These are phyloP conservation scores for Epinephelus lanceolatus DNA, from an alignment of 2,113 vertebrate genomes.

Conservation along the genomic window DNA sequence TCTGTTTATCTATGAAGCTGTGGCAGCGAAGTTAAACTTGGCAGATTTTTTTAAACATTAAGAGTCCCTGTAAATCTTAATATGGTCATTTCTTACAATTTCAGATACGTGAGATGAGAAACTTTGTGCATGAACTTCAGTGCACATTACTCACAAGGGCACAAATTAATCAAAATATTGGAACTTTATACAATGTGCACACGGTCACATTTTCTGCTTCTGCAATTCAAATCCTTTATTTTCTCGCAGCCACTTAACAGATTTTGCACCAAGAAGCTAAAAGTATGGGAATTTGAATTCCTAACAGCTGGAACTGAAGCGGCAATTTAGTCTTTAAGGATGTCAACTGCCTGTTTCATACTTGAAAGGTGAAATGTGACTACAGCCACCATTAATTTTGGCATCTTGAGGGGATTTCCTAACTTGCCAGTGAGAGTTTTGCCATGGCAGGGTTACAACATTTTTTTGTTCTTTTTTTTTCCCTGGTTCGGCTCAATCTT, in stretches of 20 bases:
- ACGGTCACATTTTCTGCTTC: background rate
- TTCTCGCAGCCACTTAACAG: background rate
- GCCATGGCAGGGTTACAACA: slow-evolving; percentile 89
- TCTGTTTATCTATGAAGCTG: background rate
- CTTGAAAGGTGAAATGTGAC: background rate
- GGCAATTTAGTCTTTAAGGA: slow-evolving; percentile 16
- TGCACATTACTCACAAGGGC: background rate
- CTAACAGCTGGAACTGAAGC: background rate
- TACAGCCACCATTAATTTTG: too few relatives aligned
- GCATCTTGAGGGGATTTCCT: background rate
- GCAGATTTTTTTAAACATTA: too few relatives aligned
- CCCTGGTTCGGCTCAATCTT: slow-evolving; percentile 12
- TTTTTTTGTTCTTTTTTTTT: slow-evolving; percentile 41
- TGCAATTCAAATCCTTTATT: background rate
- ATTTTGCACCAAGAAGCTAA: background rate
- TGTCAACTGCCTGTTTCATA: background rate
- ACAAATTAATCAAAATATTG: background rate
- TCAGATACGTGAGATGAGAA: background rate
- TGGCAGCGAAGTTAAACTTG: background rate
- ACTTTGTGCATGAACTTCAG: background rate
- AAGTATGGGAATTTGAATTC: background rate
- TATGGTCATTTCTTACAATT: background rate
- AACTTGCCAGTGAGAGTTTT: slow-evolving; percentile 87
- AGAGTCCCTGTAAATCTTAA: background rate
- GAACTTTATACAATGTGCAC: background rate